A percentile compares a stretch with the other conserved stretches of the same genome.
Conservation (phyloP, 2,113 vertebrate species). For the Ciconia stormi region DNA sequence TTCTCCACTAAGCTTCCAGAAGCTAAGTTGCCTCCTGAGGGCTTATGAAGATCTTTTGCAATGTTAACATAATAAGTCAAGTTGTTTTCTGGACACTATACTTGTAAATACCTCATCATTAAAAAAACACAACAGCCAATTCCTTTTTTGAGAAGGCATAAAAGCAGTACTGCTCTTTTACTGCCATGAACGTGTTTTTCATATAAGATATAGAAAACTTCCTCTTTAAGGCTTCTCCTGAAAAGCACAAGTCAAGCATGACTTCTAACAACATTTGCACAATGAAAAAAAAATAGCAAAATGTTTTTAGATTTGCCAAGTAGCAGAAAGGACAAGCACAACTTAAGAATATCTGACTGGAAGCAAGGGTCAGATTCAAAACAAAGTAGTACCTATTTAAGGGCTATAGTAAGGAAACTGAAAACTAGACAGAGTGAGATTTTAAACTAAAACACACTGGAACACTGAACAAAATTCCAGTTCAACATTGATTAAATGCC, state of each 20-base stretch:
- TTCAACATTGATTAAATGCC: not conserved
- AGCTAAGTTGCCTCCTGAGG: conserved; percentile 23
- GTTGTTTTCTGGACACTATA: conserved; percentile 8
- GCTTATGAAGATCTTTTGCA: conserved; percentile 33
- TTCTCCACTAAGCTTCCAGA: conserved; percentile 50
- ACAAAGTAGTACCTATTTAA: not conserved
- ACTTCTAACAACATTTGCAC: not conserved
- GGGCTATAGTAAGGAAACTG: not conserved
- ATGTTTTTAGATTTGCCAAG: not conserved
- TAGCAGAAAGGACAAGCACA: not conserved
- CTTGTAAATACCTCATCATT: conserved; percentile 9
- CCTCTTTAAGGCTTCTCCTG: not conserved
- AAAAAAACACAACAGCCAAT: not conserved
- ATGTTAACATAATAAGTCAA: conserved; percentile 3
- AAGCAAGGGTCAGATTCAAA: not conserved
- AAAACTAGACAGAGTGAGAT: not conserved
- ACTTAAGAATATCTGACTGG: not conserved
- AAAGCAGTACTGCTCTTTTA: not conserved
- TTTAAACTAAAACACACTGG: not conserved
- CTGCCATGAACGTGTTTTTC: not conserved
- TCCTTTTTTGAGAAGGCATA: not conserved
- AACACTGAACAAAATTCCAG: not conserved
- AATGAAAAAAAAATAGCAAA: not conserved
- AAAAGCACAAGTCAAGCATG: not conserved
- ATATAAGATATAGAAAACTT: not conserved